Conservation (phyloP, 2,888 invertebrate species). For the Polydrusus tereticollis region DNA sequence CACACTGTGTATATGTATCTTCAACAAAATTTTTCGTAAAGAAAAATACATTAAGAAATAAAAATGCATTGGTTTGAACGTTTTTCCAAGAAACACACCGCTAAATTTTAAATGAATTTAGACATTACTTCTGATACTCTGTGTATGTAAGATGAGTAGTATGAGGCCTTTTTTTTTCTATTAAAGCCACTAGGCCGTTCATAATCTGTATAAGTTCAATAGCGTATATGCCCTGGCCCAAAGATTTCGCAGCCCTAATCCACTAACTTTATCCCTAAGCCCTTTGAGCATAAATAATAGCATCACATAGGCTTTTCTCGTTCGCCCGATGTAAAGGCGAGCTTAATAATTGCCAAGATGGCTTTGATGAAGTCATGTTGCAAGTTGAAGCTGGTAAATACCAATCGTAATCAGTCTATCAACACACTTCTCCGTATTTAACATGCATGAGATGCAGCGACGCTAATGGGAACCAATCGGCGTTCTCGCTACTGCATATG, state of each 20-base stretch:
- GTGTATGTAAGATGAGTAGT: too few relatives aligned
- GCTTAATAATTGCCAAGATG: neutral
- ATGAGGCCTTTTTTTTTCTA: too few relatives aligned
- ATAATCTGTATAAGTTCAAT: neutral
- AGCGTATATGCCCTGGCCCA: neutral
- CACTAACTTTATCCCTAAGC: neutral
- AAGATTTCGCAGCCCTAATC: neutral
- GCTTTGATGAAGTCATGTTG: neutral
- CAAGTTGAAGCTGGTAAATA: neutral
- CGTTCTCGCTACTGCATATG: neutral
- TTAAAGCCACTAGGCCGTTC: too few relatives aligned
- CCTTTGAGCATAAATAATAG: neutral
- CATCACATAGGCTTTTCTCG: neutral
- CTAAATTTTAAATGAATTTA: too few relatives aligned
- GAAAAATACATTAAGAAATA: too few relatives aligned
- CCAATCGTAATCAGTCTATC: neutral
- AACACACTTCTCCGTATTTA: neutral
- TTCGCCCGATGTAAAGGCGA: neutral
- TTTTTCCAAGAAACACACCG: too few relatives aligned
- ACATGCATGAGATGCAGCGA: neutral
- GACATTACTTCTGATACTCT: too few relatives aligned
- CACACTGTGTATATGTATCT: too few relatives aligned
- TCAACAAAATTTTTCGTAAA: too few relatives aligned
- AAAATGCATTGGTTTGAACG: too few relatives aligned
- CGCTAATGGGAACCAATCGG: neutral